phyloP scores from a whole-genome alignment of 2,888 invertebrate genomes.

The Brenthis ino region DNA sequence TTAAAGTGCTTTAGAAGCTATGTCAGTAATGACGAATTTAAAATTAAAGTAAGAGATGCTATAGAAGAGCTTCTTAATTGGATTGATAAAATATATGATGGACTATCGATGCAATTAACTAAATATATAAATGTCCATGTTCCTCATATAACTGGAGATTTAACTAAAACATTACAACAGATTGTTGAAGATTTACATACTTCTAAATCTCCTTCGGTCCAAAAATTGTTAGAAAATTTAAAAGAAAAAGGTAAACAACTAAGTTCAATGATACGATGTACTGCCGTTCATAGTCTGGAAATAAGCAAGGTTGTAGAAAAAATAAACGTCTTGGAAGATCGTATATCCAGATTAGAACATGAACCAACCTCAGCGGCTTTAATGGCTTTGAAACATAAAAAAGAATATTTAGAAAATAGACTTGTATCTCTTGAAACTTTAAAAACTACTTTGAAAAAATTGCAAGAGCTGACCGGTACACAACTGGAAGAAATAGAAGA shows the following conservation, averaged over 20 bases:
- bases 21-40: conserved; percentile 54
- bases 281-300: conserved; percentile 61
- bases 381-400: conserved; percentile 61
- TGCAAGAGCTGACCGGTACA: conserved; percentile 50
- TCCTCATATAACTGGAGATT: conserved; percentile 55
- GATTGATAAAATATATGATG: conserved; percentile 69
- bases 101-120: conserved; percentile 54
- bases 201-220: conserved; percentile 48
- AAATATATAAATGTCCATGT: conserved; percentile 58
- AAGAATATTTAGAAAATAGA: conserved; percentile 60
- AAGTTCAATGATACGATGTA: conserved; percentile 59
- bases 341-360: conserved; percentile 57
- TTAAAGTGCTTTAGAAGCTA: conserved; percentile 58
- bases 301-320: conserved; percentile 65
- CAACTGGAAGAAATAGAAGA: conserved; percentile 49
- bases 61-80: conserved; percentile 62
- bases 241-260: conserved; percentile 58
- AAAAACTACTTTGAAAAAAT: conserved; percentile 56
- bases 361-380: conserved; percentile 62
- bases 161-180: conserved; percentile 65
- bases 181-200: conserved; percentile 60
- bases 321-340: conserved; percentile 60
- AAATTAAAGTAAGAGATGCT: conserved; percentile 49
- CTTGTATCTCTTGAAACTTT: conserved; percentile 60
- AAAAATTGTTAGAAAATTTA: conserved; percentile 55